These are phyloP conservation scores for Carabus problematicus DNA, from an alignment of 2,888 invertebrate genomes.

Conservation along the genomic window DNA sequence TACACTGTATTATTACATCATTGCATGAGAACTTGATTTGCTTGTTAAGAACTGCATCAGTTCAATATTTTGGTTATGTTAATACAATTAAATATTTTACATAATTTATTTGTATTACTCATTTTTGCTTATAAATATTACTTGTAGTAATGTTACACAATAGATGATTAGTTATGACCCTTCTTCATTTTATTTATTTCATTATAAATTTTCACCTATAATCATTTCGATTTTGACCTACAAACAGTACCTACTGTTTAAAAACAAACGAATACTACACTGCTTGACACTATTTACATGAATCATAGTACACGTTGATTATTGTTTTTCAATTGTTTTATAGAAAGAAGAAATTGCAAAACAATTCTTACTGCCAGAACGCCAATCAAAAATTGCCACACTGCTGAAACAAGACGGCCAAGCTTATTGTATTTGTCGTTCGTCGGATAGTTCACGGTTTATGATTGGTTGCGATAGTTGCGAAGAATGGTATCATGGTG, in stretches of 20 bases:
- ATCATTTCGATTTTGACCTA: neutral
- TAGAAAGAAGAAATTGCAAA: constrained; percentile 89
- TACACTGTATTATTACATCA: neutral
- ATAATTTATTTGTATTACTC: too few relatives aligned
- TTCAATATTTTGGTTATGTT: too few relatives aligned
- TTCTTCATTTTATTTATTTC: neutral
- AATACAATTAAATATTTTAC: too few relatives aligned
- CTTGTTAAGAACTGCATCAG: too few relatives aligned
- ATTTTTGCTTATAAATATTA: neutral
- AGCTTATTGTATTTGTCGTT: constrained; percentile 94
- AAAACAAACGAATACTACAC: neutral
- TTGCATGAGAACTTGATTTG: too few relatives aligned
- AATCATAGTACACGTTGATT: neutral
- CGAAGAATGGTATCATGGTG: constrained; percentile 99
- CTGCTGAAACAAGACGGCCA: constrained; percentile 88
- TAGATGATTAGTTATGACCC: neutral
- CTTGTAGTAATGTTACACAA: constrained; percentile 22
- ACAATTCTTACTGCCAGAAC: constrained; percentile 86
- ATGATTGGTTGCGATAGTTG: constrained; percentile 99
- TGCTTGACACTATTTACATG: neutral
- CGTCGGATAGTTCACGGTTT: constrained; percentile 91
- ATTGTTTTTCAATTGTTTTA: constrained; percentile 47
- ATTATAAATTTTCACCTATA: neutral
- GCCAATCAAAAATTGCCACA: constrained; percentile 89
- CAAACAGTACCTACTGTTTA: neutral